Evolutionary conservation across 2,888 invertebrate species (phyloP).

Genomic region (Dynastes grantii): DNA sequence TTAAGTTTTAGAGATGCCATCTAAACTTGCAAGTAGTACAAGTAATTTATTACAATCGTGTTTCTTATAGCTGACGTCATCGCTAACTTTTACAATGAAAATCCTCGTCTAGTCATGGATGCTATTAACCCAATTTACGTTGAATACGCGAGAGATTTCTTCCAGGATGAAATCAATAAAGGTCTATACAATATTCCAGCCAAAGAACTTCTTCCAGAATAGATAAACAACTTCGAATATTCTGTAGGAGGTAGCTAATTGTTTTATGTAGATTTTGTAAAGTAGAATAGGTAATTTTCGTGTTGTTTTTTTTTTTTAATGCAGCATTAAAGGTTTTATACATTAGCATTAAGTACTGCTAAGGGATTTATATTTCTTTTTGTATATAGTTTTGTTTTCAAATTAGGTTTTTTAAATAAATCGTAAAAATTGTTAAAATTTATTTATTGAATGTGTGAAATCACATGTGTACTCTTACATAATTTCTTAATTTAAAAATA

Average conservation of each 20-base stretch:
- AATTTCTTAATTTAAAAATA: too few relatives aligned
- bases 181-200: conserved; percentile 75
- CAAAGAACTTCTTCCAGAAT: conserved; percentile 74
- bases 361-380: not conserved
- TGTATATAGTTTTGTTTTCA: not conserved
- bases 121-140: conserved; percentile 81
- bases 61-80: conserved; percentile 76
- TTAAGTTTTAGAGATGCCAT: not conserved
- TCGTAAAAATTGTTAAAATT: not conserved
- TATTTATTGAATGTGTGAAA: too few relatives aligned
- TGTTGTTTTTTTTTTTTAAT: too few relatives aligned
- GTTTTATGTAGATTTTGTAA: conserved; percentile 20
- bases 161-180: conserved; percentile 76
- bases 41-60: conserved; percentile 5
- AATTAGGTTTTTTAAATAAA: not conserved
- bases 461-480: too few relatives aligned
- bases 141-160: conserved; percentile 77
- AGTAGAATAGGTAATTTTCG: not conserved
- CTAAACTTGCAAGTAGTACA: too few relatives aligned
- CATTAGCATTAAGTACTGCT: not conserved
- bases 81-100: conserved; percentile 81
- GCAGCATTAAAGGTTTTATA: not conserved
- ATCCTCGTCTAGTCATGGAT: conserved; percentile 78
- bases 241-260: not conserved
- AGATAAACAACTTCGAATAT: conserved; percentile 51